Evolutionary conservation across 2,113 vertebrate species (phyloP).

Genomic region (Grus americana): DNA sequence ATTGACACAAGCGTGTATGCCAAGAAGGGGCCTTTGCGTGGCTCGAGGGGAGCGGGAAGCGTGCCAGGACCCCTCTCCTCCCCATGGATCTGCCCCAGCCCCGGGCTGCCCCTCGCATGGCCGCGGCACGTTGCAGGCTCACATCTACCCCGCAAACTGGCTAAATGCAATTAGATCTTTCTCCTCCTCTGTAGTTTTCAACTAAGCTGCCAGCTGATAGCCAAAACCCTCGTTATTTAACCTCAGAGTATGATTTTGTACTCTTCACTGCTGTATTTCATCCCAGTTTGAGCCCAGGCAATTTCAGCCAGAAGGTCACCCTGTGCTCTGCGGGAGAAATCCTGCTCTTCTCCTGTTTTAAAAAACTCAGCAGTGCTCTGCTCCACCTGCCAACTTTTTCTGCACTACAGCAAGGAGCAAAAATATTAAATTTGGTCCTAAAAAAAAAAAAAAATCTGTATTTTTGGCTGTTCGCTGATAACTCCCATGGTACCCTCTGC

Average conservation of each 20-base stretch:
- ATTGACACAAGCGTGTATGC: not conserved
- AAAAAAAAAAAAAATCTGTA: not conserved
- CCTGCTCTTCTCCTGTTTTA: not conserved
- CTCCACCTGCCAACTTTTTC: not conserved
- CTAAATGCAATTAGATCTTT: not conserved
- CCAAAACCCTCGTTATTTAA: not conserved
- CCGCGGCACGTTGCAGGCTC: not conserved
- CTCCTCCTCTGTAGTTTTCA: not conserved
- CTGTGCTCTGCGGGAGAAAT: not conserved
- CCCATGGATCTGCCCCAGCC: not conserved
- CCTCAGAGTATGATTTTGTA: not conserved
- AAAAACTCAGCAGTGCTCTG: not conserved
- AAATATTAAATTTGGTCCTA: not conserved
- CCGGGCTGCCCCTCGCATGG: rapidly evolving
- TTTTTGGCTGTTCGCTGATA: not conserved
- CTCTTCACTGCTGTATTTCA: not conserved
- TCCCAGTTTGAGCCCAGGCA: not conserved
- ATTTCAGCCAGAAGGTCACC: constrained; percentile 42
- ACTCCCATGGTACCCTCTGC: not conserved
- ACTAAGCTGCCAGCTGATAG: not conserved
- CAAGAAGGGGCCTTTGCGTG: not conserved
- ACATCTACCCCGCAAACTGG: not conserved
- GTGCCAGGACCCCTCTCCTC: not conserved
- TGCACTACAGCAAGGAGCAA: not conserved
- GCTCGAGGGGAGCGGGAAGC: rapidly evolving